These are phyloP conservation scores for Origma solitaria DNA, from an alignment of 2,113 vertebrate genomes.

Conservation along the genomic window DNA sequence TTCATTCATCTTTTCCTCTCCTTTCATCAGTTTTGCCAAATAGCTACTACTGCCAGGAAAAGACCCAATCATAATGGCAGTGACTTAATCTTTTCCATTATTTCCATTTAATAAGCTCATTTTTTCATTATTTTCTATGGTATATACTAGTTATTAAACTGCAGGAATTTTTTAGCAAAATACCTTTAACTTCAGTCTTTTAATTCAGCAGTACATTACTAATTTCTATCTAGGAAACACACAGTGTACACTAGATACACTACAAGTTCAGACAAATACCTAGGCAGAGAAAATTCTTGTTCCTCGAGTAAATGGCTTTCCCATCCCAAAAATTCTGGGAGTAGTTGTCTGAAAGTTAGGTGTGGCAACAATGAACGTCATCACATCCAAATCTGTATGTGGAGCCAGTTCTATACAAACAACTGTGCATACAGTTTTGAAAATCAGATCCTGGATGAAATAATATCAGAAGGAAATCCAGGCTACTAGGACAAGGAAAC, in stretches of 20 bases:
- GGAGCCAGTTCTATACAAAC: not conserved
- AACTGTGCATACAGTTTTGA: not conserved
- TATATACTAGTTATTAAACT: not conserved
- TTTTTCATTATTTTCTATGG: not conserved
- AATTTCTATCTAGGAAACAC: not conserved
- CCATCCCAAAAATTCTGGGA: conserved; percentile 2
- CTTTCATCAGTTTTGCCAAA: not conserved
- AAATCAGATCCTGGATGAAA: not conserved
- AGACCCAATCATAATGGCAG: not conserved
- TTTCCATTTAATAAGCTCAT: not conserved
- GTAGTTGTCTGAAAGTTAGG: not conserved
- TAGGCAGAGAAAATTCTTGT: not conserved
- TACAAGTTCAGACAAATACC: conserved; percentile 42
- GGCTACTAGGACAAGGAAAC: not conserved
- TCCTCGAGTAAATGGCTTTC: not conserved
- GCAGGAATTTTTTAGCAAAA: not conserved
- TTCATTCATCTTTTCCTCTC: not conserved
- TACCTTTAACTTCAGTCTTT: not conserved
- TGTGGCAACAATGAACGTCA: not conserved
- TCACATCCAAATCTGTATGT: not conserved
- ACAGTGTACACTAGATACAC: not conserved
- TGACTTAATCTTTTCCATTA: not conserved
- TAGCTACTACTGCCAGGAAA: not conserved
- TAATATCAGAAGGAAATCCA: not conserved
- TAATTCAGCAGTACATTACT: not conserved